A percentile compares a stretch with the other conserved stretches of the same genome.
Evolutionary conservation across 2,797 vertebrate genomes (phyloP).

Genomic region (Centropyge bicolor): DNA sequence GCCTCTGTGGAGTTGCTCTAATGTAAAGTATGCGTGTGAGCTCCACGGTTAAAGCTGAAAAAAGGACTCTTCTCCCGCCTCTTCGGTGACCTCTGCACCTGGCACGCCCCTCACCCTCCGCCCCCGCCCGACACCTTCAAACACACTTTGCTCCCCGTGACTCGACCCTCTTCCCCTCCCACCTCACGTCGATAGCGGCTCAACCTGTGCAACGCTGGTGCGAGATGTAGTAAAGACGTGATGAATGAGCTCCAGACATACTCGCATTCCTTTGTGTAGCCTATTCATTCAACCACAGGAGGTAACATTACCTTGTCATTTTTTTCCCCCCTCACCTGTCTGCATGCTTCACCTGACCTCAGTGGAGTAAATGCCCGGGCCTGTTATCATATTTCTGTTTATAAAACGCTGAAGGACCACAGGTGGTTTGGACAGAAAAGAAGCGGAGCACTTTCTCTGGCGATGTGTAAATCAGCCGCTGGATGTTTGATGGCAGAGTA

Average conservation of each 20-base stretch:
- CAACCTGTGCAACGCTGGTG: neutral
- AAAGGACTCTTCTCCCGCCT: constrained; percentile 9
- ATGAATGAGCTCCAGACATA: constrained; percentile 47
- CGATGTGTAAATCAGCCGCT: constrained; percentile 69
- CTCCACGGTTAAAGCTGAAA: neutral
- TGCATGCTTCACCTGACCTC: constrained; percentile 25
- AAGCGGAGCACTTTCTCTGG: constrained; percentile 40
- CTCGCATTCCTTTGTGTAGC: constrained; percentile 44
- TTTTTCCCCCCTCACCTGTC: constrained; percentile 38
- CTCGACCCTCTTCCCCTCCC: constrained; percentile 28
- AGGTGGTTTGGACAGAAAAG: constrained; percentile 20
- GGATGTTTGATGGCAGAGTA: constrained; percentile 78
- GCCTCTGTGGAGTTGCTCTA: constrained; percentile 32
- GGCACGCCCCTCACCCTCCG: neutral
- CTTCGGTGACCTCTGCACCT: constrained; percentile 48
- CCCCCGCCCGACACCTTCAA: constrained; percentile 34
- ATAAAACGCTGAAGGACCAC: constrained; percentile 11
- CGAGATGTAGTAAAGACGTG: constrained; percentile 25
- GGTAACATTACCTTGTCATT: constrained; percentile 60
- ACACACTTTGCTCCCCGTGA: constrained; percentile 27
- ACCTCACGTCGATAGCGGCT: neutral
- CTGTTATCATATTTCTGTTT: constrained; percentile 13
- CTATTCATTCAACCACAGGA: constrained; percentile 43
- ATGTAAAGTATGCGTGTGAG: constrained; percentile 8
- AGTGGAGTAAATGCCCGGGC: neutral